Conservation (phyloP, 2,888 invertebrate species). For the Macrosoma leucophasiata region DNA sequence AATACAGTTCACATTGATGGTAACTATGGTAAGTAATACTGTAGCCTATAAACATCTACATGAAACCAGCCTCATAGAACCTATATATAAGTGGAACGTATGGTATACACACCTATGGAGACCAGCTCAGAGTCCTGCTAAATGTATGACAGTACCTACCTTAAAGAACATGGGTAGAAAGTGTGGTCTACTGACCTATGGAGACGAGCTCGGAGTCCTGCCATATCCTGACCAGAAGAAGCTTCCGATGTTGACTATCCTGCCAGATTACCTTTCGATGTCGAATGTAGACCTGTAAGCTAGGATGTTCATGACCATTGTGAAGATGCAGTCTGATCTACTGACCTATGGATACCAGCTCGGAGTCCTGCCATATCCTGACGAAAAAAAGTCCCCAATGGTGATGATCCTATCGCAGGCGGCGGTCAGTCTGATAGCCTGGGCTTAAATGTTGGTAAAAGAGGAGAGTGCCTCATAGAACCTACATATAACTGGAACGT, state of each 20-base stretch:
- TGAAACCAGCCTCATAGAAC: too few species aligned
- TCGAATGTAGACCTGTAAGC: too few species aligned
- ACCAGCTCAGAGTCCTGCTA: conserved; percentile 88
- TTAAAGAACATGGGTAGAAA: too few species aligned
- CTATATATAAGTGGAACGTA: too few species aligned
- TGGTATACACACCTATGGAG: conserved; percentile 90
- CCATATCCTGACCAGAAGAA: conserved; percentile 94
- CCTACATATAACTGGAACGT: too few species aligned
- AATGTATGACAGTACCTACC: conserved; percentile 94
- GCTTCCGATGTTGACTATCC: conserved; percentile 86
- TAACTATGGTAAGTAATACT: too few species aligned
- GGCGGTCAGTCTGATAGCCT: conserved; percentile 81
- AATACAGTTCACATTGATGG: too few species aligned
- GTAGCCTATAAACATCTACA: too few species aligned
- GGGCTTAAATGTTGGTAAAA: too few species aligned
- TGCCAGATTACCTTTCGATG: too few species aligned
- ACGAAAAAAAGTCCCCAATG: conserved; percentile 93
- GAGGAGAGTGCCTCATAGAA: too few species aligned
- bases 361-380: conserved; percentile 90
- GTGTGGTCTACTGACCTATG: conserved; percentile 90
- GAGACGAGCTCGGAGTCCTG: conserved; percentile 87
- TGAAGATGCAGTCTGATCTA: conserved; percentile 18
- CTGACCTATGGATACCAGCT: conserved; percentile 87
- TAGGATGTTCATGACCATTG: too few species aligned
- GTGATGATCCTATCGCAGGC: conserved; percentile 77